Percentiles rank a stretch among this genome's conserved stretches.
phyloP scores from a whole-genome alignment of 2,797 vertebrate genomes.

The Champsocephalus gunnari region DNA sequence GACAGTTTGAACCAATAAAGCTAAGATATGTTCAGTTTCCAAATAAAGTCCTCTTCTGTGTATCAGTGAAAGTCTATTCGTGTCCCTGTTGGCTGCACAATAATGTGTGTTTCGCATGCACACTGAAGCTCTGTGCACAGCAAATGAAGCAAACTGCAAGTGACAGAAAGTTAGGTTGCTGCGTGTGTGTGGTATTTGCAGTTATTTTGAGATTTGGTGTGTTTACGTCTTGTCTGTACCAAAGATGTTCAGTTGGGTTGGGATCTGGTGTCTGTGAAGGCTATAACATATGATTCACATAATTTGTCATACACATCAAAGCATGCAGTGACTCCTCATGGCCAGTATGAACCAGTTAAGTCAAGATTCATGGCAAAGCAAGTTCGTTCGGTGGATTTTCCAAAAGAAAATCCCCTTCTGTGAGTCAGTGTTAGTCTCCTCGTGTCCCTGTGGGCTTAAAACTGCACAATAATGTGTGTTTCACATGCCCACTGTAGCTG shows the following conservation, averaged over 20 bases:
- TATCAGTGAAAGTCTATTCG: too few relatives aligned
- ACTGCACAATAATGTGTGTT: background rate
- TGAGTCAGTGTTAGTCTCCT: background rate
- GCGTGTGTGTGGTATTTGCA: too few relatives aligned
- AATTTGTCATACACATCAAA: background rate
- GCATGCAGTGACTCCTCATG: background rate
- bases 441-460: background rate
- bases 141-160: too few relatives aligned
- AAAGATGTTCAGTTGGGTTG: background rate
- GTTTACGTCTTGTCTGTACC: constrained; percentile 4
- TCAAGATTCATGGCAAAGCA: background rate
- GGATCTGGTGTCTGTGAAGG: background rate
- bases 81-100: too few relatives aligned
- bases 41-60: too few relatives aligned
- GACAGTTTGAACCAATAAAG: too few relatives aligned
- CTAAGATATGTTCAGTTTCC: too few relatives aligned
- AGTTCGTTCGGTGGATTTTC: background rate
- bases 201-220: background rate
- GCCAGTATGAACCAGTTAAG: background rate
- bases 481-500: constrained; percentile 7
- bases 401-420: background rate
- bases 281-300: background rate
- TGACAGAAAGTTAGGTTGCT: too few relatives aligned
- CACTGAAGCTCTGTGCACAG: too few relatives aligned
- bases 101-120: too few relatives aligned